Percentiles rank a stretch among this genome's conserved stretches.
phyloP scores from a whole-genome alignment of 2,888 invertebrate genomes.

The Cheiracanthium punctorium region DNA sequence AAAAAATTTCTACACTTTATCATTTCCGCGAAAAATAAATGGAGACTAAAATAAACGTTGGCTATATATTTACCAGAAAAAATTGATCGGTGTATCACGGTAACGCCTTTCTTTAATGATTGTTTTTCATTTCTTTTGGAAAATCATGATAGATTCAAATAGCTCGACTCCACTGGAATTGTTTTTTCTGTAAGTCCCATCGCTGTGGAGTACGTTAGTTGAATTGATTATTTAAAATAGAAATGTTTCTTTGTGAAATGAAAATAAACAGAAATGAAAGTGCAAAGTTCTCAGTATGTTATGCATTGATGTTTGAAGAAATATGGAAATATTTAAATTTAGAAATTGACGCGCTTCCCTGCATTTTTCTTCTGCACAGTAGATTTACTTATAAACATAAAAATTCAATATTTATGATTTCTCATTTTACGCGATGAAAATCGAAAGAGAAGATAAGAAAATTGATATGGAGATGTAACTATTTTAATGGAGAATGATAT shows the following conservation, averaged over 20 bases:
- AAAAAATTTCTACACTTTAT: constrained; percentile 21
- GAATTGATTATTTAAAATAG: constrained; percentile 27
- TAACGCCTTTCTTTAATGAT: constrained; percentile 12
- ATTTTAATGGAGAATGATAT: no score
- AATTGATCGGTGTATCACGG: constrained; percentile 32
- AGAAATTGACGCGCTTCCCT: not conserved
- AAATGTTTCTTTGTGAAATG: not conserved
- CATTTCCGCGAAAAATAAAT: constrained; percentile 1
- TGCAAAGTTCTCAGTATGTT: not conserved
- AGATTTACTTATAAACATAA: not conserved
- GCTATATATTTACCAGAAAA: constrained; percentile 14
- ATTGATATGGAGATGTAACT: no score
- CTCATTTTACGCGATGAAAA: not conserved
- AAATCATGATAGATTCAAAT: constrained; percentile 44
- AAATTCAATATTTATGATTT: not conserved
- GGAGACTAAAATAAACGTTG: constrained; percentile 26
- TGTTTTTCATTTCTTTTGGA: constrained; percentile 21
- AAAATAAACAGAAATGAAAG: not conserved
- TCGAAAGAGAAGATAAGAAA: not conserved
- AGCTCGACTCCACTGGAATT: constrained; percentile 6
- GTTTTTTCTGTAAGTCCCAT: constrained; percentile 29
- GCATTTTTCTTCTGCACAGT: not conserved
- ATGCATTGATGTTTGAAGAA: not conserved
- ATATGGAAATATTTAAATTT: constrained; percentile 3
- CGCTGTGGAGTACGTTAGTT: constrained; percentile 16